Percentiles rank a stretch among this genome's conserved stretches.
Conservation (phyloP, 2,888 invertebrate genomes). For the Sylvicola fuscatus region DNA sequence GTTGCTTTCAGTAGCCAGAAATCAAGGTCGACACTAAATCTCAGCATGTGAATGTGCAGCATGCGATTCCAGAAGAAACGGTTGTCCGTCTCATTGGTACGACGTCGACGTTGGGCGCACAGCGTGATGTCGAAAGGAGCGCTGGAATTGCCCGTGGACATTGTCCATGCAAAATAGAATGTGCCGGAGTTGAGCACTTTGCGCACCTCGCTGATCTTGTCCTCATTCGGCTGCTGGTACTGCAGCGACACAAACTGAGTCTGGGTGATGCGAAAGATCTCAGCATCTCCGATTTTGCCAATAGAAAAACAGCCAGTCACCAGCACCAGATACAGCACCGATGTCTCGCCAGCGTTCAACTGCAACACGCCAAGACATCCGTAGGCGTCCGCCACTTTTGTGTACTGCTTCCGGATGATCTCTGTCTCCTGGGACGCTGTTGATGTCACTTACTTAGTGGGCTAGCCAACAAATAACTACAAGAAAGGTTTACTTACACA, state of each 20-base stretch:
- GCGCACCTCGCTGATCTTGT: constrained; percentile 41
- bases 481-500: constrained; percentile 35
- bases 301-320: constrained; percentile 93
- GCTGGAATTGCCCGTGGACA: constrained; percentile 13
- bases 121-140: constrained; percentile 72
- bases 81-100: constrained; percentile 68
- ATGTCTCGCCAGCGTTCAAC: constrained; percentile 63
- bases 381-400: constrained; percentile 83
- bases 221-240: constrained; percentile 39
- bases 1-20: constrained; percentile 88
- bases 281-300: constrained; percentile 85
- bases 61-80: constrained; percentile 98
- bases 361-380: constrained; percentile 90
- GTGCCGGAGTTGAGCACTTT: constrained; percentile 95
- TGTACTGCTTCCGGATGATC: constrained; percentile 70
- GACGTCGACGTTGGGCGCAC: constrained; percentile 75
- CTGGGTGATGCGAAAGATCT: constrained; percentile 87
- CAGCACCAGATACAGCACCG: constrained; percentile 72
- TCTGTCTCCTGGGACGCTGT: constrained; percentile 58
- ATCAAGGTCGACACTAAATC: constrained; percentile 76
- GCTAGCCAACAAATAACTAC: constrained; percentile 7
- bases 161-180: constrained; percentile 86
- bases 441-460: constrained; percentile 31
- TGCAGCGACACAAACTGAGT: constrained; percentile 78
- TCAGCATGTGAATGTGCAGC: constrained; percentile 78